Evolutionary conservation across 1,140 invertebrate genomes (phyloP).

Genomic region (Ceratoteleas bidentatus): DNA sequence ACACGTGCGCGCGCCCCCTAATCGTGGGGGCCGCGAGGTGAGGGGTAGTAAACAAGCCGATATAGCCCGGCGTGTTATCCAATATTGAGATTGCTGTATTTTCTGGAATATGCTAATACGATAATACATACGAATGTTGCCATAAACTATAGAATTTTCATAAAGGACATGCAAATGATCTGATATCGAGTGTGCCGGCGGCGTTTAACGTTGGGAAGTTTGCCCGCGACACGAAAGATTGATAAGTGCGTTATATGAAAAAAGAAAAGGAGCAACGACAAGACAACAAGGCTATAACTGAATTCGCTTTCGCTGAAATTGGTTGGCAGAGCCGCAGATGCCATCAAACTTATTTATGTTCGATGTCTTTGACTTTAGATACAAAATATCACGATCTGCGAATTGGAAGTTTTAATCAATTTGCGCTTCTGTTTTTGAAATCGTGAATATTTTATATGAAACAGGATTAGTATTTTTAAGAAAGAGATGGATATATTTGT

Average conservation of each 20-base stretch:
- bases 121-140: constrained; percentile 82
- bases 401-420: too few species aligned
- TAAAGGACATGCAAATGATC: constrained; percentile 81
- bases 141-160: constrained; percentile 83
- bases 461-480: too few species aligned
- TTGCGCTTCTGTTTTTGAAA: too few species aligned
- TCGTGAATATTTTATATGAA: too few species aligned
- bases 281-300: constrained; percentile 66
- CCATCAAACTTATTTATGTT: constrained; percentile 59
- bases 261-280: constrained; percentile 47
- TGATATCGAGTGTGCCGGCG: constrained; percentile 77
- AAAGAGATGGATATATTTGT: too few species aligned
- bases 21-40: constrained; percentile 64
- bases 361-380: constrained; percentile 18
- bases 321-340: constrained; percentile 40
- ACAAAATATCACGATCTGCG: too few species aligned
- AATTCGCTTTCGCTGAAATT: constrained; percentile 61
- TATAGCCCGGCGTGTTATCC: constrained; percentile 76
- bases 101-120: constrained; percentile 81
- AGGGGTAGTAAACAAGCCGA: constrained; percentile 79
- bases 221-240: constrained; percentile 62
- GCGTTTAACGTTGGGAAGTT: constrained; percentile 56
- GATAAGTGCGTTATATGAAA: constrained; percentile 62
- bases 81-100: constrained; percentile 82
- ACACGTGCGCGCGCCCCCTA: constrained; percentile 70